Base-by-base conservation (phyloP, 2,797 vertebrate species). In the Rhinogobio ventralis region DNA sequence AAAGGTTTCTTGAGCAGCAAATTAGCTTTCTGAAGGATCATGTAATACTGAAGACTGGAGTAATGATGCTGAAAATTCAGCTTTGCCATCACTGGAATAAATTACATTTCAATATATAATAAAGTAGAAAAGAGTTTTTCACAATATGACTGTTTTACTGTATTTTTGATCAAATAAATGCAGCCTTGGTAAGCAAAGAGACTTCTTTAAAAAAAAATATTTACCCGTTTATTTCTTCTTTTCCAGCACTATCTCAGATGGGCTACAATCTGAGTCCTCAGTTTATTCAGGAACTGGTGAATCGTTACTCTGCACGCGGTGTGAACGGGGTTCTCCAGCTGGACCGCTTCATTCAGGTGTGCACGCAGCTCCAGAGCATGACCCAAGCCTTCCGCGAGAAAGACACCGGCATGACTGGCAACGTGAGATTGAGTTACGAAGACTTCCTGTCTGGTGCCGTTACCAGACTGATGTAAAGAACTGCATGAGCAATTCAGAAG, bases 191-290 rank as follows among this genome's bases (percentile, higher is more conserved):
- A 20, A 69, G 67, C 36, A 28, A 10, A 28, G n/a, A 55, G 1
- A 33, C 9, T 14, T 75, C 1, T 30, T 74, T 2, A 0, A 17
- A 28, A 46, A 7, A 25, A 73, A 1, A 25, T n/a, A 23, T 53
- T n/a, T 17, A 23, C 77, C 30, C 36, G 39, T 42, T 2, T 87
- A 5, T 51, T 33, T 73, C n/a, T 86, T 17, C 57, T 87, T 57
- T 82, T 68, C 53, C 90, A 99, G 98, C 97, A 46, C 95, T 99
- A 13, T 94, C 95, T 87, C 98, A 98, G 90, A 97, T 99, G 97
- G 98, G 98, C 64, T 99, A 98, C 91, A 98, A 95, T 91, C 93
- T 99, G 87, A 99, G 97, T 87, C 97, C 97, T 1, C 97, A 99
- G 95, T 98, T 99, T 74, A 94, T 96, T 0, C 96, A 98, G 90